Evolutionary conservation across 2,797 vertebrate genomes (phyloP).

Genomic region (Mallotus villosus): DNA sequence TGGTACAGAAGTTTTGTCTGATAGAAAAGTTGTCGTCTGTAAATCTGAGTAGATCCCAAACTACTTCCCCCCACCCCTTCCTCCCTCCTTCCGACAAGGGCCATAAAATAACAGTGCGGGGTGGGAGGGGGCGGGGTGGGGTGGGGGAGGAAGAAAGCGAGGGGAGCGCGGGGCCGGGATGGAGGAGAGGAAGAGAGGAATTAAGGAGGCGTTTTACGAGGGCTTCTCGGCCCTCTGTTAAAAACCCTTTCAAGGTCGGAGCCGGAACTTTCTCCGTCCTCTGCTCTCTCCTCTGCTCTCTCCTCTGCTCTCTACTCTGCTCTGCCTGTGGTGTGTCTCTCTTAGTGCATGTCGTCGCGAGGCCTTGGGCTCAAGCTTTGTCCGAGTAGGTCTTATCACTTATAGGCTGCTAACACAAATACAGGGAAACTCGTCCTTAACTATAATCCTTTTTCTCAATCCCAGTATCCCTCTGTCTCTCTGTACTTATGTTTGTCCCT

Average conservation of each 20-base stretch:
- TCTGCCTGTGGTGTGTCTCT: slow-evolving; percentile 22
- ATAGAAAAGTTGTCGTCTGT: slow-evolving; percentile 60
- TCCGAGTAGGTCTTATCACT: not conserved
- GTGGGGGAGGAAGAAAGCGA: slow-evolving; percentile 37
- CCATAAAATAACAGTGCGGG: slow-evolving; percentile 68
- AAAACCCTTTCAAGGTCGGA: slow-evolving; percentile 46
- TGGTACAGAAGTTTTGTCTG: slow-evolving; percentile 58
- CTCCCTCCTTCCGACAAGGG: slow-evolving; percentile 63
- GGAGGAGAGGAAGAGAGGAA: slow-evolving; percentile 58
- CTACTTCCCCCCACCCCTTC: slow-evolving; percentile 47
- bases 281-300: slow-evolving; percentile 34
- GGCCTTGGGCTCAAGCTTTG: not conserved
- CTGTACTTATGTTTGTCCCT: no score
- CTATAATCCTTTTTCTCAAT: no score
- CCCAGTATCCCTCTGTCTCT: no score
- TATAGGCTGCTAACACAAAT: no score
- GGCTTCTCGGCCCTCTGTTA: slow-evolving; percentile 58
- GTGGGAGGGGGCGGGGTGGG: slow-evolving; percentile 16
- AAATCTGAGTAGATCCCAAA: slow-evolving; percentile 74
- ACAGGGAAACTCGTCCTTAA: no score
- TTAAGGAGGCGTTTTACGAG: slow-evolving; percentile 72
- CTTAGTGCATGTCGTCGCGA: not conserved
- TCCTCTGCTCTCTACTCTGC: slow-evolving; percentile 43
- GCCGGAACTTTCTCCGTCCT: slow-evolving; percentile 61
- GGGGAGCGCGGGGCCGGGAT: slow-evolving; percentile 55